Evolutionary conservation across 2,113 vertebrate genomes (phyloP), one percentile per base, ranked within the genome.

Genomic region (Malurus cyaneus): DNA sequence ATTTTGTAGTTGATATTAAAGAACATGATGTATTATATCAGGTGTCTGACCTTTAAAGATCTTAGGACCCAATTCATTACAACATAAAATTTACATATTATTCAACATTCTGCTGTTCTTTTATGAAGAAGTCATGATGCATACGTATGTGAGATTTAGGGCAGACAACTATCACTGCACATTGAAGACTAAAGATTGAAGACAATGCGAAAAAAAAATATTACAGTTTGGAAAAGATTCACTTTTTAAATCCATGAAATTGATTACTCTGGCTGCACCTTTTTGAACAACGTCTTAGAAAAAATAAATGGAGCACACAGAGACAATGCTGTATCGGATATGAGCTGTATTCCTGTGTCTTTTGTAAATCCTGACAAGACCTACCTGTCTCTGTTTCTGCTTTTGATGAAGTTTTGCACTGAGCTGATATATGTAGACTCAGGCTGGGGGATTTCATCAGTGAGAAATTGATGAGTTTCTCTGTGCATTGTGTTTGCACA

Each of bases 1-100:
- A 98, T 98, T 98, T 98, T 98, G 98, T 97, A 98, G 98, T 98
- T 98, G 98, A 98, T 98, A 98, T 98, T 98, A 98, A 98, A 98
- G 97, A 97, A 97, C 97, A 98, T 98, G 98, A 98, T 98, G 97
- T 98, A 98, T 98, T 98, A 97, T 97, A 98, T 98, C 98, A 98
- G 98, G 98, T 98, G 97, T 95, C 97, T 98, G 98, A 98, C 98
- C 98, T 98, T 98, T 98, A 98, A 98, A 98, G 98, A 98, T 98
- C 98, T 98, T 97, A 98, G 97, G 98, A 98, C 98, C 98, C 98
- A 98, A 98, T 98, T 98, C 98, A 98, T 98, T 98, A 98, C 97
- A 98, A 97, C 97, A 98, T 98, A 98, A 98, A 98, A 98, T 98
- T 98, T 98, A 98, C 98, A 98, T 98, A 98, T 98, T 98, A 98